Percentiles rank a stretch among this genome's conserved stretches.
Evolutionary conservation across 2,797 vertebrate genomes (phyloP).

Genomic region (Megaceryle alcyon): DNA sequence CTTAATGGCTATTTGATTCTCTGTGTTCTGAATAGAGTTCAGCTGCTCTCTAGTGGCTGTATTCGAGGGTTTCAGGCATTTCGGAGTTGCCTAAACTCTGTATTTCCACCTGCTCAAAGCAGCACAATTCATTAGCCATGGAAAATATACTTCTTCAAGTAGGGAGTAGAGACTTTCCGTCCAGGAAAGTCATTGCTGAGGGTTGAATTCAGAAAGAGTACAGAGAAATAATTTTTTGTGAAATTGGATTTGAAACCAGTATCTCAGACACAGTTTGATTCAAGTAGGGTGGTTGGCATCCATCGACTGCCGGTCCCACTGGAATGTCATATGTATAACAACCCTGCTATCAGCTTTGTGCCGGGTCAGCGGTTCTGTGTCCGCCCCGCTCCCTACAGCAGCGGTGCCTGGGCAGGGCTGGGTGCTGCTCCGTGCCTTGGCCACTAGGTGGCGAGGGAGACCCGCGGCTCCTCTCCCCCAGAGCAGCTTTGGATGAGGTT

Average conservation of each 20-base stretch:
- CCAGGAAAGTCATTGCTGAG: background rate
- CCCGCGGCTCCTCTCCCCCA: accelerated
- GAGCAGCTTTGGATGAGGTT: background rate
- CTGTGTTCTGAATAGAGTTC: background rate
- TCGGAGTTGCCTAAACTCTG: accelerated
- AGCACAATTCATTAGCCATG: background rate
- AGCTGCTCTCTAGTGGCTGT: conserved; percentile 42
- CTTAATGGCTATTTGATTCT: background rate
- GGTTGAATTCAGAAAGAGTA: background rate
- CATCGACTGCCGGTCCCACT: background rate
- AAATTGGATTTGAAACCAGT: background rate
- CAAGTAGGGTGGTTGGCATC: too few relatives aligned
- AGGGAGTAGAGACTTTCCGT: background rate
- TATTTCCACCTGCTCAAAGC: background rate
- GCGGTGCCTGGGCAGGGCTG: background rate
- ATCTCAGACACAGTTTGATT: background rate
- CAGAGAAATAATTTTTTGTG: accelerated
- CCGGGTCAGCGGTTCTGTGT: background rate
- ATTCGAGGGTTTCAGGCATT: background rate
- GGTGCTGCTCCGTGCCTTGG: background rate
- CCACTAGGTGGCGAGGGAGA: background rate
- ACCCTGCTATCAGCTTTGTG: too few relatives aligned
- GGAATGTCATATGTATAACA: accelerated
- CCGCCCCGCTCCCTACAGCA: too few relatives aligned
- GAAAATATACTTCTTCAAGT: background rate